A percentile compares a stretch with the other conserved stretches of the same genome.
Evolutionary conservation across 1,140 invertebrate species (phyloP).

Genomic region (Calephelis virginiensis): DNA sequence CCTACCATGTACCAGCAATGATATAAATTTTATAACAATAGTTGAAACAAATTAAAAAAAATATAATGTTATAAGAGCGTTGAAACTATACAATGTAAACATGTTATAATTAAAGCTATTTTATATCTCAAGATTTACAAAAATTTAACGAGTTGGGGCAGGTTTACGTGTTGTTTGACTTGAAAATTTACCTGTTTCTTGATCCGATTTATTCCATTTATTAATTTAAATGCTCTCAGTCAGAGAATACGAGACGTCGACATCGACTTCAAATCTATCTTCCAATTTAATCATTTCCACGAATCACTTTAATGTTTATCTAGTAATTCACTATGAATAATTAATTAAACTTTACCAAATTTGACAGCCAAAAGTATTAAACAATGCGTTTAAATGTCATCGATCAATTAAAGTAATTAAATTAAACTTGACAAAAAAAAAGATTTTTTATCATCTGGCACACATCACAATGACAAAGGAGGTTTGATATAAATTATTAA

Average conservation of each 20-base stretch:
- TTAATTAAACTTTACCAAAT: no score
- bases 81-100: no score
- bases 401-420: background rate
- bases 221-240: background rate
- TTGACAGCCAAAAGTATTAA: no score
- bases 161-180: background rate
- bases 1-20: no score
- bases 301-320: no score
- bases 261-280: background rate
- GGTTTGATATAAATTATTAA: constrained; percentile 28
- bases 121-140: background rate
- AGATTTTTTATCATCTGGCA: background rate
- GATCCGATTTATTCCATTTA: constrained; percentile 4
- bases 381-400: no score
- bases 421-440: background rate
- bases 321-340: no score
- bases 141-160: background rate
- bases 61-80: no score
- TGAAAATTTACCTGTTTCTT: constrained; percentile 3
- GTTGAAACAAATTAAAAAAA: no score
- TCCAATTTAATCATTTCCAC: background rate
- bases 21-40: no score
- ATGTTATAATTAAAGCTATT: no score
- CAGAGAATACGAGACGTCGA: background rate
- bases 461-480: constrained; percentile 30